Conservation (phyloP, 2,888 invertebrate species). For the Molanna angustata region DNA sequence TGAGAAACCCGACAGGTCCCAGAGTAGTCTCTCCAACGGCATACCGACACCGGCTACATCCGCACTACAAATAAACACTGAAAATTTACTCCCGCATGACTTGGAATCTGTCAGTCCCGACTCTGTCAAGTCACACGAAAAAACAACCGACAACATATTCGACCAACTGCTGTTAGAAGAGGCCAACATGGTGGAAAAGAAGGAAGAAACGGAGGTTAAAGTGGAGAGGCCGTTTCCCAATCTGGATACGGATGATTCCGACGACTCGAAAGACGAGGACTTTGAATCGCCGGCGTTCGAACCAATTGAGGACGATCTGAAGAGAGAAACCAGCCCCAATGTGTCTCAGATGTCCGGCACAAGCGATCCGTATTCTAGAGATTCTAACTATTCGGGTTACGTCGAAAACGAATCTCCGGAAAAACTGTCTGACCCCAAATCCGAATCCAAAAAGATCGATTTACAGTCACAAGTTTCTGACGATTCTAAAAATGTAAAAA, state of each 20-base stretch:
- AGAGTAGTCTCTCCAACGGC: conserved; percentile 39
- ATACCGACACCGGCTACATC: conserved; percentile 34
- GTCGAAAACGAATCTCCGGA: conserved; percentile 41
- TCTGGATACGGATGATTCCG: conserved; percentile 36
- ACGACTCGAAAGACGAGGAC: conserved; percentile 53
- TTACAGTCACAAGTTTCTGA: conserved; percentile 59
- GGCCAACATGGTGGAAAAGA: conserved; percentile 33
- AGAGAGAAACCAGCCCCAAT: conserved; percentile 54
- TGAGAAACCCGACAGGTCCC: conserved; percentile 60
- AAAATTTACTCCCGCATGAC: conserved; percentile 69
- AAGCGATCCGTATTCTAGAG: conserved; percentile 42
- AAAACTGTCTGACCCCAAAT: conserved; percentile 43
- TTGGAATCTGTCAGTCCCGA: conserved; percentile 81
- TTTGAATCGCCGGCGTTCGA: conserved; percentile 68
- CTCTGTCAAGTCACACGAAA: conserved; percentile 62
- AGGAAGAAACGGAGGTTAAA: conserved; percentile 32
- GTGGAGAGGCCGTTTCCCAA: conserved; percentile 20
- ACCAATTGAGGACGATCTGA: conserved; percentile 52
- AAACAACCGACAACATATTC: background rate
- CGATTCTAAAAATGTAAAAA: conserved; percentile 31
- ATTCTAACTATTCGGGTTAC: conserved; percentile 38
- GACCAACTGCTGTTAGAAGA: background rate
- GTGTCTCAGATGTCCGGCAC: conserved; percentile 60
- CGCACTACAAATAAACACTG: conserved; percentile 44
- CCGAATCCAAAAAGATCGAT: conserved; percentile 52